Evolutionary conservation across 2,888 invertebrate species (phyloP).

Genomic region (Dasysyrphus albostriatus): DNA sequence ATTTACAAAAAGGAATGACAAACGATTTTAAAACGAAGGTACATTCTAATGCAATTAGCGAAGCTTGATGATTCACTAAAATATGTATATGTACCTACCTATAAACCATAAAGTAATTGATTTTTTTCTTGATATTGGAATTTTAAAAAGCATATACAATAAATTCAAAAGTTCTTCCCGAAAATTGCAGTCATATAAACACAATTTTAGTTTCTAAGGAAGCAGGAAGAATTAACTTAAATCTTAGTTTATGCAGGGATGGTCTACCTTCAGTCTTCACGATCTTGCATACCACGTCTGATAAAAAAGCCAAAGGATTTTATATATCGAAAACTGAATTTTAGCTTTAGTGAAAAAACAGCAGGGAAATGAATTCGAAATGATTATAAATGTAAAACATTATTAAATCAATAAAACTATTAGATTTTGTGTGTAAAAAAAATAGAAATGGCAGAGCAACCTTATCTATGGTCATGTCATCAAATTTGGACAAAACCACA

Average conservation of each 20-base stretch:
- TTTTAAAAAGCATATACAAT: not conserved
- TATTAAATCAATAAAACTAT: too few species aligned
- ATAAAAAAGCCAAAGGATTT: too few species aligned
- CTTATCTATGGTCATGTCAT: too few species aligned
- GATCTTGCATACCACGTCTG: too few species aligned
- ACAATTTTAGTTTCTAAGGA: not conserved
- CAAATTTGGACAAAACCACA: too few species aligned
- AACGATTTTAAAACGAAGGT: not conserved
- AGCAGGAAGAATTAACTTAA: not conserved
- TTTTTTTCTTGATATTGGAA: not conserved
- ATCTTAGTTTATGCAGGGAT: not conserved
- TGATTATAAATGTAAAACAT: too few species aligned
- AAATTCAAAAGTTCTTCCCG: not conserved
- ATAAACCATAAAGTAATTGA: not conserved
- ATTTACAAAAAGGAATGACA: not conserved
- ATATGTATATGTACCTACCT: not conserved
- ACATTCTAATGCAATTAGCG: not conserved
- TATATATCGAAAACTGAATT: too few species aligned
- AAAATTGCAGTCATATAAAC: not conserved
- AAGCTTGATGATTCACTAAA: not conserved
- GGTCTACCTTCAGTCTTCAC: too few species aligned
- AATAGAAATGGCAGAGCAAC: too few species aligned
- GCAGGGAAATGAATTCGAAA: too few species aligned
- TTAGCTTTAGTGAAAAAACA: too few species aligned
- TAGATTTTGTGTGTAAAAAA: too few species aligned